Conservation (phyloP, 1,140 invertebrate species). For the Diplogasteroides magnus region DNA sequence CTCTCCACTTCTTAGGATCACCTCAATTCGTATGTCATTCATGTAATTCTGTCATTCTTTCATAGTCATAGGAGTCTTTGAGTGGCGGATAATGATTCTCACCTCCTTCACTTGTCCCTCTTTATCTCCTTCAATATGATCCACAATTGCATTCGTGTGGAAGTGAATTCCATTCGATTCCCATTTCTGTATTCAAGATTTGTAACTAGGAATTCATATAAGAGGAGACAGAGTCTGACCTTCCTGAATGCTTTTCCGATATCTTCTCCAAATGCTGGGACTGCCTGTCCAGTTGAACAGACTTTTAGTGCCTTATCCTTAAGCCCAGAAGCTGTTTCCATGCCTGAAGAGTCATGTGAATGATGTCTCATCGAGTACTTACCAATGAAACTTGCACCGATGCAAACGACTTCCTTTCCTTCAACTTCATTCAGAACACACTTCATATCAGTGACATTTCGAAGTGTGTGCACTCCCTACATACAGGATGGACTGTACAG, state of each 20-base stretch:
- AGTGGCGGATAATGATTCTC: too few relatives aligned
- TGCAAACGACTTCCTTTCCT: not conserved
- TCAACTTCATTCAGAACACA: not conserved
- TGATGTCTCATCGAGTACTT: not conserved
- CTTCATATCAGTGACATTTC: not conserved
- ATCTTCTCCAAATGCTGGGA: conserved; percentile 23
- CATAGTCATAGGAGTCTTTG: too few relatives aligned
- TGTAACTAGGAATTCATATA: too few relatives aligned
- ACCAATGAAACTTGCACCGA: not conserved
- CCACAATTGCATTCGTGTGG: not conserved
- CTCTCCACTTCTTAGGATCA: not conserved
- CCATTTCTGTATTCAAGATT: conserved; percentile 12
- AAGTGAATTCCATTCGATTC: conserved; percentile 16
- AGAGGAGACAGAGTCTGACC: too few relatives aligned
- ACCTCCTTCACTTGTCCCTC: not conserved
- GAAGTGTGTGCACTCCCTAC: not conserved
- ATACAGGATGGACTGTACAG: not conserved
- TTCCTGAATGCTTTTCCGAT: conserved; percentile 23
- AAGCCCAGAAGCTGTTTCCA: conserved; percentile 24
- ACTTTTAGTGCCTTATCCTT: conserved; percentile 14
- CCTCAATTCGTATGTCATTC: not conserved
- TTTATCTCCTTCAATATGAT: not conserved
- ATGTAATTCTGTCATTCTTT: not conserved
- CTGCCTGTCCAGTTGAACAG: conserved; percentile 8
- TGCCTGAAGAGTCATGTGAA: too few relatives aligned